Evolutionary conservation across 2,113 vertebrate species (phyloP).

Genomic region (Gnathonemus echidnorhynchus): DNA sequence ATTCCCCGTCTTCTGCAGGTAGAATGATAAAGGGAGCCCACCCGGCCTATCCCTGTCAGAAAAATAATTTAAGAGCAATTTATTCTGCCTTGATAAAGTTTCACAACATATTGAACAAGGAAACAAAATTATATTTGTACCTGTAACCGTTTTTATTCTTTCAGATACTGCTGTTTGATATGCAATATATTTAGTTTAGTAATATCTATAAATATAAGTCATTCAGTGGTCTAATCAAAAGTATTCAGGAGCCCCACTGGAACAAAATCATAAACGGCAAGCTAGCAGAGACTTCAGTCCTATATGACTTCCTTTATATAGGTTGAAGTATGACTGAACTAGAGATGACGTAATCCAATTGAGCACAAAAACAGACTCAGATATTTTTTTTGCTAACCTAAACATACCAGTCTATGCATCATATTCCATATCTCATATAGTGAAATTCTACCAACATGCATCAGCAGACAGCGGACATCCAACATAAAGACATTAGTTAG

Average conservation of each 20-base stretch:
- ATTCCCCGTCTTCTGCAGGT: not conserved
- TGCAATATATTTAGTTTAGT: not conserved
- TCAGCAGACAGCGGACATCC: constrained; percentile 1
- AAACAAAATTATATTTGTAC: not conserved
- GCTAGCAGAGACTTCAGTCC: not conserved
- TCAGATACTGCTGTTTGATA: not conserved
- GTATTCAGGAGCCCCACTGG: not conserved
- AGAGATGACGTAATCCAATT: not conserved
- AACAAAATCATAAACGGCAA: not conserved
- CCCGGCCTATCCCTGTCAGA: not conserved
- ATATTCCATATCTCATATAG: not conserved
- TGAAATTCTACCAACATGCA: constrained; percentile 17
- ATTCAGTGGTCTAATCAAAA: not conserved
- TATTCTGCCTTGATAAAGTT: not conserved
- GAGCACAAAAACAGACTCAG: not conserved
- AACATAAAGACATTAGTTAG: constrained; percentile 11
- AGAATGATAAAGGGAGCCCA: not conserved
- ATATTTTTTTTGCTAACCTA: not conserved
- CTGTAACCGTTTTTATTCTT: not conserved
- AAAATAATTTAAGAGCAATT: not conserved
- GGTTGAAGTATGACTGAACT: not conserved
- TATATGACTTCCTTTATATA: not conserved
- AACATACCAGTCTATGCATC: constrained; percentile 3
- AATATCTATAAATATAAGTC: not conserved
- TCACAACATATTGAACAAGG: not conserved